Conservation (phyloP, 2,797 vertebrate genomes). For the Crocidura indochinensis region DNA sequence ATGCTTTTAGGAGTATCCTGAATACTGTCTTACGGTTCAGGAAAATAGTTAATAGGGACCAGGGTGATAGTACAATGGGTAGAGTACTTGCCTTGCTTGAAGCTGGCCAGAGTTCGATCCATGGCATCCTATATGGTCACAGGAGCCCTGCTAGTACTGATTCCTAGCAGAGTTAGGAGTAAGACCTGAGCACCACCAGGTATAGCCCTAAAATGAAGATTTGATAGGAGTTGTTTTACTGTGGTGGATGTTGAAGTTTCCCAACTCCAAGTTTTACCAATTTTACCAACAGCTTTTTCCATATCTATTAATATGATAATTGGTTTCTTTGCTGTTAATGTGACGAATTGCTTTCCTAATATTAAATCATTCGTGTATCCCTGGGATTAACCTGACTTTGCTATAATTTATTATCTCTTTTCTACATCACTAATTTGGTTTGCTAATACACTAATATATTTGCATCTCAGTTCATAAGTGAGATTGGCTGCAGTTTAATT, state of each 20-base stretch:
- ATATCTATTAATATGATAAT: conserved; percentile 46
- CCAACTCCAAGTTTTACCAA: not conserved
- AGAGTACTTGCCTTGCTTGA: too few species aligned
- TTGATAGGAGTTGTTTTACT: conserved; percentile 33
- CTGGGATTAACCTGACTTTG: conserved; percentile 45
- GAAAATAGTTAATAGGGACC: not conserved
- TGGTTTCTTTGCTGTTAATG: conserved; percentile 52
- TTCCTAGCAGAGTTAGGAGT: too few species aligned
- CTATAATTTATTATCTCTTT: conserved; percentile 60
- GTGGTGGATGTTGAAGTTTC: not conserved
- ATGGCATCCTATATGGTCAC: too few species aligned
- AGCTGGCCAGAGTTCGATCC: too few species aligned
- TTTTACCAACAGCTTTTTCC: conserved; percentile 48
- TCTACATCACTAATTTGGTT: conserved; percentile 45
- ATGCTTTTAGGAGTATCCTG: conserved; percentile 36
- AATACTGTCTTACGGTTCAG: not conserved
- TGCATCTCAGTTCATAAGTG: conserved; percentile 20
- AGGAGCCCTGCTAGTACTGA: too few species aligned
- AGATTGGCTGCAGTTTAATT: conserved; percentile 30
- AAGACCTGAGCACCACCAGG: too few species aligned
- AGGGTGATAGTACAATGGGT: too few species aligned
- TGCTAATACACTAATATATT: conserved; percentile 60
- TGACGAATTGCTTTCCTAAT: conserved; percentile 50
- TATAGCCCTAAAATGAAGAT: not conserved
- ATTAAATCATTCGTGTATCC: conserved; percentile 42